Base-by-base conservation (phyloP, 2,113 vertebrate genomes). In the Amazona guildingii region DNA sequence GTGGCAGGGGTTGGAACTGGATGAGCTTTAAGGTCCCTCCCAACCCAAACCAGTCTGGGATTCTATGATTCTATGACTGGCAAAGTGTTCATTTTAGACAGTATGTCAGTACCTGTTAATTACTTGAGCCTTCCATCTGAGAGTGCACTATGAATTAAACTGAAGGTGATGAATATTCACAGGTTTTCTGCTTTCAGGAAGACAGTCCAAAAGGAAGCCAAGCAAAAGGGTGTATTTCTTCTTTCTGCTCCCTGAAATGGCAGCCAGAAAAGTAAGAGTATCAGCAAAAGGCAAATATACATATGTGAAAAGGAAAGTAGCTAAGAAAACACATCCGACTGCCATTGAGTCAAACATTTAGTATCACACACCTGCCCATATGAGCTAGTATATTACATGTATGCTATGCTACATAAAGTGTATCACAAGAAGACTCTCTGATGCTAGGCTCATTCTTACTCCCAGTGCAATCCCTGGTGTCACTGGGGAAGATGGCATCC, bases 381-480 rank as follows among this genome's bases (percentile, higher is more conserved):
- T 20, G 39, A 54, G n/a, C 29, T 33, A 80, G 13, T 37, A 7
- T n/a, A 12, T 52, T 46, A 29, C 18, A 24, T 59, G n/a, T 12
- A 35, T 0, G 1, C 70, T 27, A 29, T 7, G 59, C 33, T 44
- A 25, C 28, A 54, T 20, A 4, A 59, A 52, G 10, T 15, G 8
- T 67, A 18, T 78, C 27, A 37, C 64, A 67, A 54, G 39, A 48
- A 52, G 44, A 23, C 59, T 43, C 4, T 18, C 55, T 51, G 49
- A 46, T 52, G n/a, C 49, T 55, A 23, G 31, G 37, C 35, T 46
- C 20, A 23, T 17, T 37, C 63, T 25, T 11, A n/a, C 28, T 27
- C 39, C 77, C 76, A 33, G 70, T 9, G 4, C 41, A 31, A 18
- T 8, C 52, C 41, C 52, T 17, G 17, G 10, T 75, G 54, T 75